Conservation (phyloP, 2,888 invertebrate species). For the Microplitis manilae region DNA sequence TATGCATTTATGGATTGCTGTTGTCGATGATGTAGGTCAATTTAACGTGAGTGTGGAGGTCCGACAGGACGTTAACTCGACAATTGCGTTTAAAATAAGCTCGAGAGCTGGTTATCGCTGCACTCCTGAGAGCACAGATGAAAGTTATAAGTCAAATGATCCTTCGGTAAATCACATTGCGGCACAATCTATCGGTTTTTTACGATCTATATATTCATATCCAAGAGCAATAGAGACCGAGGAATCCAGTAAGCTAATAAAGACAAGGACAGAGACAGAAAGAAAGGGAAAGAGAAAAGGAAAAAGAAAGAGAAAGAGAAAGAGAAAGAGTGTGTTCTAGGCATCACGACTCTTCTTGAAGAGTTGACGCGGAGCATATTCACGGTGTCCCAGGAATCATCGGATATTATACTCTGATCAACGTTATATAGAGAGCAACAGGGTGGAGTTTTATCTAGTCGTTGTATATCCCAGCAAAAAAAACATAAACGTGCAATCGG, state of each 20-base stretch:
- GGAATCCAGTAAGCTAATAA: background rate
- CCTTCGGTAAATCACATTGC: constrained; percentile 38
- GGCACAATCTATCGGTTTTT: constrained; percentile 26
- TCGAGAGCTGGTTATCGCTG: background rate
- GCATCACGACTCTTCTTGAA: constrained; percentile 27
- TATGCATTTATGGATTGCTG: background rate
- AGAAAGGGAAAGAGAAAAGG: background rate
- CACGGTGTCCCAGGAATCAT: background rate
- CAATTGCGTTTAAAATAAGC: background rate
- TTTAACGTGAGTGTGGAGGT: constrained; percentile 15
- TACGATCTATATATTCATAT: background rate
- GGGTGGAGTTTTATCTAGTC: constrained; percentile 10
- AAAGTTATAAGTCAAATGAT: constrained; percentile 32
- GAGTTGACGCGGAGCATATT: constrained; percentile 21
- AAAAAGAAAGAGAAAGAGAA: background rate
- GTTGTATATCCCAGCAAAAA: constrained; percentile 12
- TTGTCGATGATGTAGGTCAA: constrained; percentile 10
- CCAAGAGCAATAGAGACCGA: background rate
- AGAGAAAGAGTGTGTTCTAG: background rate
- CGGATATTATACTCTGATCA: constrained; percentile 12
- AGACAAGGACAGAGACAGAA: background rate
- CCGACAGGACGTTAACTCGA: background rate
- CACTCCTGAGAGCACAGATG: constrained; percentile 12
- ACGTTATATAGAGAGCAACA: constrained; percentile 4
- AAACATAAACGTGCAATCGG: background rate